Conservation (phyloP, 23 tunicate species). For the Phallusia fumigata region DNA sequence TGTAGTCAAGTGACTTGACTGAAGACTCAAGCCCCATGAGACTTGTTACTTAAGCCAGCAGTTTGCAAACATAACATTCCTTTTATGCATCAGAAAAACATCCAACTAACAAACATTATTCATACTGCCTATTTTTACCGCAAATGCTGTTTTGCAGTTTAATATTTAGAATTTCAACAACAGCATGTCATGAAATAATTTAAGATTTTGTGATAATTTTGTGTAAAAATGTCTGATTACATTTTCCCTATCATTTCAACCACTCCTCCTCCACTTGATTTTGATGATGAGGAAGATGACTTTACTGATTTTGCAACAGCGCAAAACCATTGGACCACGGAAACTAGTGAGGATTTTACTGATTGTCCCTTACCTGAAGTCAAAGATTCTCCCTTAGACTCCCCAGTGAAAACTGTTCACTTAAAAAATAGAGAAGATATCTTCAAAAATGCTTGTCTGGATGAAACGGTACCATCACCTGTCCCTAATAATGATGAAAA, state of each 20-base stretch:
- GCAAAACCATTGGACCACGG: not conserved
- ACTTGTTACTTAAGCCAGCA: too few relatives aligned
- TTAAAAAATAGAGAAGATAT: not conserved
- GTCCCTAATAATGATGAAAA: not conserved
- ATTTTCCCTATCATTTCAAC: constrained; percentile 12
- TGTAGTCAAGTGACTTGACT: too few relatives aligned
- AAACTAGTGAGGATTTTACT: constrained; percentile 3
- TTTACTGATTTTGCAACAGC: constrained; percentile 14
- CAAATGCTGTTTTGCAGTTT: too few relatives aligned
- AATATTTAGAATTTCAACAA: too few relatives aligned
- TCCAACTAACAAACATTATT: too few relatives aligned
- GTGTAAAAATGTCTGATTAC: not conserved
- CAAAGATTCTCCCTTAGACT: not conserved
- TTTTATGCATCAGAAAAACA: too few relatives aligned
- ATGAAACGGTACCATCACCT: not conserved
- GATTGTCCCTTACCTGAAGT: constrained; percentile 6
- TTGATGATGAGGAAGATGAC: constrained; percentile 17
- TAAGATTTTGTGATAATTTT: too few relatives aligned
- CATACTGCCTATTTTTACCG: too few relatives aligned
- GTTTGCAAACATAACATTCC: too few relatives aligned
- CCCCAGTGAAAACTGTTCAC: not conserved
- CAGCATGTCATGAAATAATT: too few relatives aligned
- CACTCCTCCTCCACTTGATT: constrained; percentile 17
- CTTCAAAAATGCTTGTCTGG: not conserved
- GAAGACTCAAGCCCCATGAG: too few relatives aligned